phyloP scores from a whole-genome alignment of 2,888 invertebrate species.

The Pyralis farinalis region DNA sequence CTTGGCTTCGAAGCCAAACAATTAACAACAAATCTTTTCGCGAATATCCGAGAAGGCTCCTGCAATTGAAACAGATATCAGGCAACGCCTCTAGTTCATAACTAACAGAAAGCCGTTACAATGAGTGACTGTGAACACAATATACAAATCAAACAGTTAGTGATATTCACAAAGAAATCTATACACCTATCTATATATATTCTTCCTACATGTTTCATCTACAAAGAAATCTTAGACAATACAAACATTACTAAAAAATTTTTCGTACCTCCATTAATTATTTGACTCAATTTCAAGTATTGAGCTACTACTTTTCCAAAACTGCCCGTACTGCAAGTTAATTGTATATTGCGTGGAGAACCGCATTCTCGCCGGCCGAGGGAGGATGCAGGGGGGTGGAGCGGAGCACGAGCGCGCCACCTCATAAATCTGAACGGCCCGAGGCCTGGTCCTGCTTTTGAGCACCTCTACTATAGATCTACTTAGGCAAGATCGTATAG shows the following conservation, averaged over 20 bases:
- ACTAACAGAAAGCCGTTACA: constrained; percentile 55
- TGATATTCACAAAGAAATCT: too few species aligned
- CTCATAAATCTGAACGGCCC: constrained; percentile 59
- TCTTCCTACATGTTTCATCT: too few species aligned
- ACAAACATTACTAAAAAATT: too few species aligned
- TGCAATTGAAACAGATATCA: constrained; percentile 46
- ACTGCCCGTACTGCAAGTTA: constrained; percentile 10
- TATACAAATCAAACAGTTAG: constrained; percentile 12
- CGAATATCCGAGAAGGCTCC: constrained; percentile 33
- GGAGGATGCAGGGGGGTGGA: constrained; percentile 33
- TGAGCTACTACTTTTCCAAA: too few species aligned
- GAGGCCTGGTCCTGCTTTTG: constrained; percentile 40
- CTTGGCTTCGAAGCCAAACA: constrained; percentile 24
- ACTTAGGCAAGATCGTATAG: constrained; percentile 37
- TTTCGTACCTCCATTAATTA: too few species aligned
- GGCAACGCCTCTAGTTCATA: constrained; percentile 47
- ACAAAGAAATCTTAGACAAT: too few species aligned
- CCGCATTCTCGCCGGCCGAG: constrained; percentile 35
- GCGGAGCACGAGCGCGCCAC: constrained; percentile 55
- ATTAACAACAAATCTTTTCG: constrained; percentile 31
- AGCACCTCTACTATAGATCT: constrained; percentile 36
- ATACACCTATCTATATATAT: too few species aligned
- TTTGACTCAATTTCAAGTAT: too few species aligned
- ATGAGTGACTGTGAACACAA: constrained; percentile 38
- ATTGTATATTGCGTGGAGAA: constrained; percentile 15